These are phyloP conservation scores for Lepidonotus clava DNA, from an alignment of 2,888 invertebrate species.

Conservation along the genomic window DNA sequence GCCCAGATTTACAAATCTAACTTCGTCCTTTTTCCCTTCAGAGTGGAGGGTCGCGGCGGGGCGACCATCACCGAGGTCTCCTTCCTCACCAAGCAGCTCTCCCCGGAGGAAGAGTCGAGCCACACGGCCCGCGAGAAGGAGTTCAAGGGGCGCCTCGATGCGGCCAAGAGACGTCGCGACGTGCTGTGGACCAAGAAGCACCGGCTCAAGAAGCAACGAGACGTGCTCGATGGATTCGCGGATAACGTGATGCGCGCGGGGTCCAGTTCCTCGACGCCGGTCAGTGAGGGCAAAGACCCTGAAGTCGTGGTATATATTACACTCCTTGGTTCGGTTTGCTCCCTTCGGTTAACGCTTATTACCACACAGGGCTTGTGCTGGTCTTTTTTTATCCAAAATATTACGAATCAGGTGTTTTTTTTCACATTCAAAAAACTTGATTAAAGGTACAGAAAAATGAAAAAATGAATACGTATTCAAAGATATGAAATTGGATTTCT, in stretches of 20 bases:
- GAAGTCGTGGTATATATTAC: no score
- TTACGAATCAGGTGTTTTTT: no score
- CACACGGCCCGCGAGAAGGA: slow-evolving; percentile 20
- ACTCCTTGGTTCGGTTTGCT: no score
- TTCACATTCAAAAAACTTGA: no score
- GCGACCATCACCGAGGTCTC: slow-evolving; percentile 71
- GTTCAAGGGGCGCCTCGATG: slow-evolving; percentile 51
- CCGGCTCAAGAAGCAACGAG: slow-evolving; percentile 57
- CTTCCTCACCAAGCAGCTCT: slow-evolving; percentile 65
- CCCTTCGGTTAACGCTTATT: no score
- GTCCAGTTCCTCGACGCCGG: not conserved
- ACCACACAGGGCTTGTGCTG: no score
- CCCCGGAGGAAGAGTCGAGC: slow-evolving; percentile 62
- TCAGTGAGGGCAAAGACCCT: not conserved
- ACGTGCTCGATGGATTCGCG: slow-evolving; percentile 65
- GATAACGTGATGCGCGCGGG: slow-evolving; percentile 57
- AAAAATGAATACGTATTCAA: no score
- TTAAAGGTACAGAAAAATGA: no score
- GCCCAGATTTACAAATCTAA: not conserved
- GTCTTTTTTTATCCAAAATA: no score
- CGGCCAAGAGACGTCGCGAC: slow-evolving; percentile 4
- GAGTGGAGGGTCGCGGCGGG: slow-evolving; percentile 71
- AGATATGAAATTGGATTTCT: no score
- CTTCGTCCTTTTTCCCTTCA: slow-evolving; percentile 56
- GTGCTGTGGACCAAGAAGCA: slow-evolving; percentile 48